These are phyloP conservation scores for Labeo rohita DNA, from an alignment of 2,113 vertebrate genomes.

Conservation along the genomic window DNA sequence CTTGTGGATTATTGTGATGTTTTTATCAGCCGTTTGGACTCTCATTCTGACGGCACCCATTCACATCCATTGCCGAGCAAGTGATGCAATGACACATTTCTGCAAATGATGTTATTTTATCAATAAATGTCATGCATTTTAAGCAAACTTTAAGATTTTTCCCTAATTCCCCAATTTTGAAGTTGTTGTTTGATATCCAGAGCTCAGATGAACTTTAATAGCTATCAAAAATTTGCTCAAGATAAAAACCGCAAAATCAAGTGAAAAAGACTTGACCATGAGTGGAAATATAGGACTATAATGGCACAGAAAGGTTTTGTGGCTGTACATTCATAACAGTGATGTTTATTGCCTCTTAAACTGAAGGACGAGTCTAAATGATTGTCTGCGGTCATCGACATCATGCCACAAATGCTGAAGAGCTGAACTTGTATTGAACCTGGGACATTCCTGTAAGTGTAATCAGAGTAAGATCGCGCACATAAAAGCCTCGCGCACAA, in stretches of 20 bases:
- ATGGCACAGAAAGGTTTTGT: neutral
- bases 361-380: neutral
- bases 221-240: neutral
- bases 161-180: neutral
- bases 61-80: too few species aligned
- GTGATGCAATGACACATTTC: too few species aligned
- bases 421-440: slow-evolving; percentile 1
- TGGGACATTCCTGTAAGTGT: neutral
- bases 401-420: neutral
- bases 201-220: neutral
- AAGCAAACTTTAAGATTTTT: neutral
- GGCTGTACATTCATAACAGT: neutral
- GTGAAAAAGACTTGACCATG: neutral
- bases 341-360: neutral
- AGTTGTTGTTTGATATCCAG: neutral
- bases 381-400: neutral
- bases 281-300: neutral
- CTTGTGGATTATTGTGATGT: too few species aligned
- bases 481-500: neutral
- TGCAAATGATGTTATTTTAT: neutral
- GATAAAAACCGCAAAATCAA: neutral
- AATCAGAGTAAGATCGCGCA: neutral
- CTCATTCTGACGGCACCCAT: too few species aligned
- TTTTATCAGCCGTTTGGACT: too few species aligned
- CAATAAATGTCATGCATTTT: neutral